Evolutionary conservation across 2,113 vertebrate genomes (phyloP).

Genomic region (Parus major): DNA sequence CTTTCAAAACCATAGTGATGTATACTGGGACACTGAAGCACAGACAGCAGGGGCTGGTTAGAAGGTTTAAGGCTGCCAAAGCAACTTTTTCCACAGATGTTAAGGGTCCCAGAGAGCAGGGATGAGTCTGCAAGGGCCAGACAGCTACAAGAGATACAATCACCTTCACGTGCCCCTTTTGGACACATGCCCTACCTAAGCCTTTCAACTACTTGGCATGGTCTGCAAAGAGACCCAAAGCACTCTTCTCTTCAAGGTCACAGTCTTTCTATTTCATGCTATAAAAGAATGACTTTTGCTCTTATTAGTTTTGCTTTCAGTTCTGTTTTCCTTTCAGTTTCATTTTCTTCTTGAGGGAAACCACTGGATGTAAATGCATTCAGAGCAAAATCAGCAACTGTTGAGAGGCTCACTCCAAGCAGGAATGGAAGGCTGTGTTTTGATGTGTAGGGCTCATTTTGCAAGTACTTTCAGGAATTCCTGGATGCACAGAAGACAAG

Average conservation of each 20-base stretch:
- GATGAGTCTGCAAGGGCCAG: background rate
- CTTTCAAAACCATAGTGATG: background rate
- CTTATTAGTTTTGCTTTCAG: background rate
- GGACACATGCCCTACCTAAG: background rate
- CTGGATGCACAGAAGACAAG: background rate
- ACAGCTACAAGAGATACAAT: background rate
- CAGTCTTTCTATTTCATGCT: background rate
- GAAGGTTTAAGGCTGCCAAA: background rate
- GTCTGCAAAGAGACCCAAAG: background rate
- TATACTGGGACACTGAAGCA: background rate
- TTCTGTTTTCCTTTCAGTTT: background rate
- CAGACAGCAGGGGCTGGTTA: background rate
- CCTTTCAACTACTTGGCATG: background rate
- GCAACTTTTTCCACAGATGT: accelerated
- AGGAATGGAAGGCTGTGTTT: background rate
- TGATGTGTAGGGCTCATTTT: background rate
- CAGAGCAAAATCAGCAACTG: background rate
- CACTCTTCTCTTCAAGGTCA: background rate
- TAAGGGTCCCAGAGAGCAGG: background rate
- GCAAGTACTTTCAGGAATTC: background rate
- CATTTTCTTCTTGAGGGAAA: background rate
- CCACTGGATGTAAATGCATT: background rate
- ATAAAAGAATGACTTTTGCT: background rate
- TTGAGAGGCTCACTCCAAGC: background rate
- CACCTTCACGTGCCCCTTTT: background rate